These are phyloP conservation scores for Podarcis siculus DNA, from an alignment of 2,797 vertebrate species.

Conservation along the genomic window DNA sequence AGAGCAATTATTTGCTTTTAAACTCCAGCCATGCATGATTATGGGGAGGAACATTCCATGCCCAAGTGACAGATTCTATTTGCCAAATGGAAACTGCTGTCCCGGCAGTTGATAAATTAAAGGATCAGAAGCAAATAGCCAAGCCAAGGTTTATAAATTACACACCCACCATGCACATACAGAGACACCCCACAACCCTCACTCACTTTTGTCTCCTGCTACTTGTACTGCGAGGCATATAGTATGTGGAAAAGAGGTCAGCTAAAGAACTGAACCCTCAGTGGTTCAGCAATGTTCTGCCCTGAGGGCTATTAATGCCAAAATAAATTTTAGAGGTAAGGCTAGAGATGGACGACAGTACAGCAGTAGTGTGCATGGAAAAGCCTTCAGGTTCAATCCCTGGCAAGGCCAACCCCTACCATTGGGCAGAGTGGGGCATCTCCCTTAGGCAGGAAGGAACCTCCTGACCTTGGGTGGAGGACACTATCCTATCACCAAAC, in stretches of 20 bases:
- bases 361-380: no score
- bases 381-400: no score
- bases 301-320: neutral
- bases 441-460: no score
- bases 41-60: neutral
- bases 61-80: constrained; percentile 9
- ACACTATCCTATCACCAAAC: no score
- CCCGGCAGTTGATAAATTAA: neutral
- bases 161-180: neutral
- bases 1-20: constrained; percentile 13
- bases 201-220: neutral
- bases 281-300: neutral
- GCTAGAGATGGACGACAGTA: no score
- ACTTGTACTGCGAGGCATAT: neutral
- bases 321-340: neutral
- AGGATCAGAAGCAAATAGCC: neutral
- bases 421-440: no score
- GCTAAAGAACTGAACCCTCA: neutral
- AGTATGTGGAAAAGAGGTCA: neutral
- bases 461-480: no score
- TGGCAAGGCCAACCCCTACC: no score
- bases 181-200: no score
- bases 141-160: neutral
- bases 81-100: constrained; percentile 14
- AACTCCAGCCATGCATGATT: constrained; percentile 6